Evolutionary conservation across 2,113 vertebrate species (phyloP), one percentile per base, ranked within the genome.

Genomic region (Colaptes auratus): DNA sequence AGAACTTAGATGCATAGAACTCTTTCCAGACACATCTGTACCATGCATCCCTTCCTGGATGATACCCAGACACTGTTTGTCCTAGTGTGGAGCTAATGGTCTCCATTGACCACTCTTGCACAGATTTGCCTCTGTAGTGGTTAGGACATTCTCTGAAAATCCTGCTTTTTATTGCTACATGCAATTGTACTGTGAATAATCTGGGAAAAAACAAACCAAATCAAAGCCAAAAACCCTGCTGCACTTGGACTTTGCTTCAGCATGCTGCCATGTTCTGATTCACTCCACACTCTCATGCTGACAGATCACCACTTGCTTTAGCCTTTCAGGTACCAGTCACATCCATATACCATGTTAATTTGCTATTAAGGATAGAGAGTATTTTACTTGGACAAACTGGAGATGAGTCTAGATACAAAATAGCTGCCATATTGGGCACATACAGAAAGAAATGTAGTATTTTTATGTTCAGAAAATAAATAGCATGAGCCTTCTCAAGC

Each of bases 41-140:
- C 7, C 1, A 6, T 50, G 14, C 13, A 66, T 36, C 5, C 9
- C 20, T 71, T 18, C 0, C 0, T 65, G 7, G 23, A 28, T 81
- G 28, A 27, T 27, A 55, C 9, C 2, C 6, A 24, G 28, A 2
- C 27, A 69, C 3, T 16, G 10, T 82, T 92, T 81, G 20, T 58
- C 28, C 33, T 44, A 30, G 6, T 19, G 11, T 61, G 30, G 24
- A 86, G 9, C 9, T 56, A 42, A 71, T 18, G 25, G 33, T 48
- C 48, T 90, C 42, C 10, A 28, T 7, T 63, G 60, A 59, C 10
- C 31, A 23, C 15, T 87, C 10, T 39, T 81, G 4, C 19, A 10
- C 48, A 20, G 50, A 3, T 90, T 91, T 70, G 20, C 8, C 25
- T 64, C 6, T 20, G 21, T 20, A n/a, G 28, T 18, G 81, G 59